Base-by-base conservation (phyloP, 2,888 invertebrate species). In the Conistra vaccinii region DNA sequence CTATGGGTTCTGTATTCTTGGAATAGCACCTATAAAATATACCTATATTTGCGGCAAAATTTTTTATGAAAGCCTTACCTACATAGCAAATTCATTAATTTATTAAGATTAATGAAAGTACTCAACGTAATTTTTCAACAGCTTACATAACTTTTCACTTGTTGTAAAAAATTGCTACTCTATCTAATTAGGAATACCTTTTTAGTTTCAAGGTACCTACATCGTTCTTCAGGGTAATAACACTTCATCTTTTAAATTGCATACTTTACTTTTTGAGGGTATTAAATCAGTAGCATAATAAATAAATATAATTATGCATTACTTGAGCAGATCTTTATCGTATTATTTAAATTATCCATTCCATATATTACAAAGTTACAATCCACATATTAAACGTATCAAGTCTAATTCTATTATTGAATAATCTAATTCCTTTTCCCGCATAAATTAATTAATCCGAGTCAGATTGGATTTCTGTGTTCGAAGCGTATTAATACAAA, bases 401-500 rank as follows among this genome's bases (percentile, higher is more conserved):
- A 80, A 84, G 66, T 73, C 72, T 69, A 84, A 88, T 85, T 85
- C 76, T 79, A 83, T 86, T 74, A 84, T 81, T 80, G 84, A 89
- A 85, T 87, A 81, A 87, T 85, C 66, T 79, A 83, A 87, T 83
- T 76, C 72, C 76, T 87, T 88, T 86, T 84, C 83, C 78, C 70
- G 86, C 87, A 91, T 93, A 92, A 93, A 94, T 95, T 94, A 94
- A 94, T 94, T 93, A 93, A 92, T 90, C 91, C 89, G 86, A 90
- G 88, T 91, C 91, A 89, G 92, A 94, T 94, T 93, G 95, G 92
- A 92, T 93, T 94, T 86, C 92, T 89, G 92, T 93, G 94, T 94
- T 91, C 92, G 91, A 91, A 91, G 91, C 91, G 92, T 93, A 94
- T 95, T 95, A 94, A 94, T 94, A 95, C 92, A 91, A 94, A 93